phyloP scores from a whole-genome alignment of 1,140 invertebrate species.

The Ostrea edulis region DNA sequence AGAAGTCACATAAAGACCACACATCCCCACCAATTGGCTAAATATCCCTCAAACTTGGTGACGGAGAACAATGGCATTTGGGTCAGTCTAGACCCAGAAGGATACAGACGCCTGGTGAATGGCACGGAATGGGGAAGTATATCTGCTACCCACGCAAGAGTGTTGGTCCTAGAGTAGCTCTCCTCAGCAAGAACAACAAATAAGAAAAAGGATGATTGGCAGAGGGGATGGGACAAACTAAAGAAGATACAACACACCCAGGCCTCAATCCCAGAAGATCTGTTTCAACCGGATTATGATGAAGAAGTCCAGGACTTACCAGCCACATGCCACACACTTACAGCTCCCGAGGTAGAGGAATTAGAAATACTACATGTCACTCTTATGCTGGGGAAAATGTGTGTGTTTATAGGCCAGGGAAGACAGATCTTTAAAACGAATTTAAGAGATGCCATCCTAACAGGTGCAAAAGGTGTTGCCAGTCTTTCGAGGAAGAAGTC shows the following conservation, averaged over 20 bases:
- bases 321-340: background rate
- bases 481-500: no score
- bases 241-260: background rate
- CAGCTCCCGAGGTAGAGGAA: background rate
- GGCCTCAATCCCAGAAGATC: background rate
- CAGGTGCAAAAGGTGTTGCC: no score
- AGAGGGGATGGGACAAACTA: background rate
- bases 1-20: background rate
- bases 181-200: background rate
- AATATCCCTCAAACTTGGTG: slow-evolving; percentile 11
- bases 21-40: background rate
- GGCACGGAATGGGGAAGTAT: background rate
- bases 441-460: no score
- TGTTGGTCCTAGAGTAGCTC: background rate
- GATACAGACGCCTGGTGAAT: background rate
- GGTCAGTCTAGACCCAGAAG: background rate
- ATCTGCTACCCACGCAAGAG: slow-evolving; percentile 21
- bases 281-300: slow-evolving; percentile 7
- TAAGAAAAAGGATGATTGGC: slow-evolving; percentile 6
- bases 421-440: no score
- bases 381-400: background rate
- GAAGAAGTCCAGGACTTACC: background rate
- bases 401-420: no score
- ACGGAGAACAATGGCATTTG: background rate
- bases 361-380: background rate